Percentiles rank a stretch among this genome's conserved stretches.
phyloP scores from a whole-genome alignment of 1,140 invertebrate genomes.

The Drosophila kanapiae region DNA sequence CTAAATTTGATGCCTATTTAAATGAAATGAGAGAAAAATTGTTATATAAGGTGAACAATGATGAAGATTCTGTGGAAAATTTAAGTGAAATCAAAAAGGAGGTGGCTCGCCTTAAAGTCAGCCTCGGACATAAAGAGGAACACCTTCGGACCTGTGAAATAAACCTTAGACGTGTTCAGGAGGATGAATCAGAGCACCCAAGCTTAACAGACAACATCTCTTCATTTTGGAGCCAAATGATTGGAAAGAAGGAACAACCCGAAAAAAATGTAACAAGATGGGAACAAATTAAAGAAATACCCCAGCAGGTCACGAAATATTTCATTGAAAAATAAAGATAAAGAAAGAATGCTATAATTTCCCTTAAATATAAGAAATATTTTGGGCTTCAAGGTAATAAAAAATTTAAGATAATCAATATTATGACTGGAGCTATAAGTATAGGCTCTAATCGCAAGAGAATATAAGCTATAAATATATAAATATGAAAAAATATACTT shows the following conservation, averaged over 20 bases:
- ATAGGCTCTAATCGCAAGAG: too few species aligned
- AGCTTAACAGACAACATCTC: background rate
- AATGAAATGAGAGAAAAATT: background rate
- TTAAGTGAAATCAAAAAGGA: slow-evolving; percentile 4
- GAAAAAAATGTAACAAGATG: background rate
- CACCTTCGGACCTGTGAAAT: slow-evolving; percentile 3
- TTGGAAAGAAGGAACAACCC: background rate
- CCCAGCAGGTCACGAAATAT: background rate
- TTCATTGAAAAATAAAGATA: background rate
- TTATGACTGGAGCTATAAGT: too few species aligned
- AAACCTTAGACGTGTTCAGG: background rate
- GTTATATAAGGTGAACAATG: too few species aligned
- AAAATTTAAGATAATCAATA: too few species aligned
- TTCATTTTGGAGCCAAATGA: slow-evolving; percentile 1
- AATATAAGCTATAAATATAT: too few species aligned
- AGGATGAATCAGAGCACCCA: background rate
- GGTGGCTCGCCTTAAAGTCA: slow-evolving; percentile 1
- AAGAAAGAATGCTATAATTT: background rate
- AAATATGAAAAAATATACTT: too few species aligned
- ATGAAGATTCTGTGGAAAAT: background rate
- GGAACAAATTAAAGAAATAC: slow-evolving; percentile 14
- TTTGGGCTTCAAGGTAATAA: too few species aligned
- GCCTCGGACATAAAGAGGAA: slow-evolving; percentile 1
- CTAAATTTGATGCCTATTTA: background rate
- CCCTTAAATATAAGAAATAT: too few species aligned